Evolutionary conservation across 1,140 invertebrate species (phyloP), one percentile per base, ranked within the genome.

Genomic region (Drosophila watanabei): DNA sequence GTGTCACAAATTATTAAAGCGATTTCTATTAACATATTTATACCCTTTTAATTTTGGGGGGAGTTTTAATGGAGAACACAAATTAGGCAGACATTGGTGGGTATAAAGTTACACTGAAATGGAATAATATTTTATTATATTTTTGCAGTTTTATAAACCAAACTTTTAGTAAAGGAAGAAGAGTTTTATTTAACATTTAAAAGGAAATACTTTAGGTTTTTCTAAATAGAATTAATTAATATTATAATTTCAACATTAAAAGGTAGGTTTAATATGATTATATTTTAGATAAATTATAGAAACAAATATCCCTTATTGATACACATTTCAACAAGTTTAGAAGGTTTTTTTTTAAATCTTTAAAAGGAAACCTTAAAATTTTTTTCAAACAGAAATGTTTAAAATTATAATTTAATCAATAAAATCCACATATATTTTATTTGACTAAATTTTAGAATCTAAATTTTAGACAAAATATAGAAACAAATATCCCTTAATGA

Each of bases 1-100:
- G 60, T 80, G 66, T 60, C 68, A 63, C 51, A 75, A 64, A 78
- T 57, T 56, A 69, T 61, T 73, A 73, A 73, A 72, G n/a, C 68
- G 69, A 41, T 78, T 78, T 54, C 70, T 73, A 75, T 77, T 54
- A 68, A 64, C 30, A 64, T 61, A 35, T 46, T 37, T 35, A 62
- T 66, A 66, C 76, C 46, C 65, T 49, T 43, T 33, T 18, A 5
- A 45, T 30, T 30, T 39, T 30, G 20, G 16, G n/a, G 18, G 39
- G 9, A 2, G 37, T 41, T 66, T 54, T 39, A 63, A 41, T 39
- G 48, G 49, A 1, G 5, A n/a, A 4, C 16, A 41, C 16, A 57
- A 57, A 37, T 57, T 57, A 16, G 20, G 20, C 4, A 58, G 2
- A 28, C 2, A 35, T 4, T 6, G 0, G 2, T 16, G 18, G 18